Percentiles rank a stretch among this genome's conserved stretches.
Evolutionary conservation across 2,113 vertebrate genomes (phyloP).

Genomic region (Phylloscopus trochiloides): DNA sequence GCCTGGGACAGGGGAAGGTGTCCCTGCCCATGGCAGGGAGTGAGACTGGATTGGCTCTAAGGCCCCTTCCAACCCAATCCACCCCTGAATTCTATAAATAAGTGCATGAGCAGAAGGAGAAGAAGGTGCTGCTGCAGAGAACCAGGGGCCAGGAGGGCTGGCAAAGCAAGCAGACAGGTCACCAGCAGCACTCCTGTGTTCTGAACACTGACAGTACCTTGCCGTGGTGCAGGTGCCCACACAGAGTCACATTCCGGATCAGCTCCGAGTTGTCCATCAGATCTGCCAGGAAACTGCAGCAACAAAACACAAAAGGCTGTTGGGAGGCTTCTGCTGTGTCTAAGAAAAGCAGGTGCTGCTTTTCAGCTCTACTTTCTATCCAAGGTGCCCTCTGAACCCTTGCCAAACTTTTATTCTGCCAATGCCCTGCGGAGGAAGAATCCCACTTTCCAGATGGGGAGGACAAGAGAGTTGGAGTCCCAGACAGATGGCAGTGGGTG

Average conservation of each 20-base stretch:
- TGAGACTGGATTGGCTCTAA: neutral
- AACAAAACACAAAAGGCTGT: conserved; percentile 34
- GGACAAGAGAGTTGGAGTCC: conserved; percentile 43
- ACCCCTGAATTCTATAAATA: neutral
- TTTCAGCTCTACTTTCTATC: neutral
- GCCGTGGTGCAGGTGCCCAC: conserved; percentile 96
- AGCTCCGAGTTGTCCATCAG: conserved; percentile 96
- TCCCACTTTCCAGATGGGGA: conserved; percentile 50
- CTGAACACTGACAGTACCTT: conserved; percentile 74
- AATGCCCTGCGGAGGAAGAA: conserved; percentile 51
- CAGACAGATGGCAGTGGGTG: conserved; percentile 54
- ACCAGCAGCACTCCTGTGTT: rapidly evolving
- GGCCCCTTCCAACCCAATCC: neutral
- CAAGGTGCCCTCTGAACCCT: conserved; percentile 1
- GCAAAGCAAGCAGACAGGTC: neutral
- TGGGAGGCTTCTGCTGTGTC: conserved; percentile 11
- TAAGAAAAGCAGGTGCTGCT: conserved; percentile 39
- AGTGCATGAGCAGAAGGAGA: neutral
- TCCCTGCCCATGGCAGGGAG: neutral
- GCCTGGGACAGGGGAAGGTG: neutral
- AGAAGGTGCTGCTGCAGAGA: neutral
- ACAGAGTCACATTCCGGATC: conserved; percentile 95
- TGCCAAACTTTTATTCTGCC: conserved; percentile 7
- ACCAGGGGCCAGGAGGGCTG: neutral
- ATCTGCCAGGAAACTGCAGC: conserved; percentile 91